Conservation (phyloP, 2,888 invertebrate genomes). For the Apodemia zela region DNA sequence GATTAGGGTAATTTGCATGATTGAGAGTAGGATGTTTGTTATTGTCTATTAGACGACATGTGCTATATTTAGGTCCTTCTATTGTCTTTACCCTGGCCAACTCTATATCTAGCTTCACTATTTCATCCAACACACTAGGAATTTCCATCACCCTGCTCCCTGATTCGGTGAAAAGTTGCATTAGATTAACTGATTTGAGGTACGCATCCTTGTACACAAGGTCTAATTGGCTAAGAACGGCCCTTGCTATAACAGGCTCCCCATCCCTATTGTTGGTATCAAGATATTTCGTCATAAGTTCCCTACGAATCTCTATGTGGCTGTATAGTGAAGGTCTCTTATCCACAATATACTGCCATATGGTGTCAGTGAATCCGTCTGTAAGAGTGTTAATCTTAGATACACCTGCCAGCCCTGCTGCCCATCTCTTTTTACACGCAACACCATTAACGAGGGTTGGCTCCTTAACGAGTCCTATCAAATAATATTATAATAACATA, state of each 20-base stretch:
- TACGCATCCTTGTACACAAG: conserved; percentile 10
- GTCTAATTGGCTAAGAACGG: not conserved
- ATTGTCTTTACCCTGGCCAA: not conserved
- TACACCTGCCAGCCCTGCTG: not conserved
- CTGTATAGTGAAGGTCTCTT: not conserved
- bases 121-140: not conserved
- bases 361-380: not conserved
- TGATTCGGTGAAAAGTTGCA: not conserved
- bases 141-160: not conserved
- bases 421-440: not conserved
- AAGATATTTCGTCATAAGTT: not conserved
- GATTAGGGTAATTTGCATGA: conserved; percentile 1
- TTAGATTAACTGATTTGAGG: conserved; percentile 4
- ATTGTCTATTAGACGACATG: not conserved
- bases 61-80: not conserved
- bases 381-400: not conserved
- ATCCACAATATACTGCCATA: not conserved
- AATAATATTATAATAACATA: not conserved
- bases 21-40: not conserved
- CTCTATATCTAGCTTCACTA: not conserved
- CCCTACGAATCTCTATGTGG: not conserved
- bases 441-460: not conserved
- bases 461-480: not conserved
- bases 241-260: not conserved
- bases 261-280: not conserved